Percentiles rank a stretch among this genome's conserved stretches.
These are phyloP conservation scores for Linhomoeus sp. DNA, from an alignment of 2,888 invertebrate genomes.

Conservation along the genomic window DNA sequence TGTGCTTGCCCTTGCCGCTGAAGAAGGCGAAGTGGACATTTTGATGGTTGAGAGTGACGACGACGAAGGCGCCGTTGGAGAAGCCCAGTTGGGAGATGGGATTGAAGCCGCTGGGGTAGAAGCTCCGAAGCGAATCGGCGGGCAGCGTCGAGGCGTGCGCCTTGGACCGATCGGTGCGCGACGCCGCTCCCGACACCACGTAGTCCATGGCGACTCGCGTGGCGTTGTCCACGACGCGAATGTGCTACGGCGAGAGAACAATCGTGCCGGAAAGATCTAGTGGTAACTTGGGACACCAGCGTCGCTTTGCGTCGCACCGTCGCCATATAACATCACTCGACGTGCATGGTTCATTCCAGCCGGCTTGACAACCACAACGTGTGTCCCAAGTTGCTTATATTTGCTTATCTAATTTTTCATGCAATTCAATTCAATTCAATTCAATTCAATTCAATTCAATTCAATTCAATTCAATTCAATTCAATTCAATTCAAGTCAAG, in stretches of 20 bases:
- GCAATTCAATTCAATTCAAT: constrained; percentile 18
- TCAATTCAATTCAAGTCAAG: no score
- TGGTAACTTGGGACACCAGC: no score
- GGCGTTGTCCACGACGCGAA: no score
- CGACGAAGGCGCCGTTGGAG: constrained; percentile 27
- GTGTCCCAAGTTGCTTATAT: no score
- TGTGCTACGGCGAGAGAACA: no score
- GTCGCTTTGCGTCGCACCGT: no score
- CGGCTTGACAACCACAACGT: no score
- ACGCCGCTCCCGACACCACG: constrained; percentile 32
- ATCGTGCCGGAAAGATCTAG: no score
- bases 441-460: not conserved
- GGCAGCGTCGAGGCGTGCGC: constrained; percentile 25
- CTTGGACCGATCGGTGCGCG: constrained; percentile 27
- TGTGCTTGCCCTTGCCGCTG: constrained; percentile 6
- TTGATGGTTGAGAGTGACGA: constrained; percentile 16
- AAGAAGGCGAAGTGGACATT: constrained; percentile 7
- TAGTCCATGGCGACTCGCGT: constrained; percentile 29
- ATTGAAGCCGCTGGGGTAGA: constrained; percentile 25
- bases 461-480: no score
- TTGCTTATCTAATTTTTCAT: constrained; percentile 10
- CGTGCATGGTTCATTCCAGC: no score
- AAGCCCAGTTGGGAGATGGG: constrained; percentile 18
- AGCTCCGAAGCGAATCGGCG: constrained; percentile 17
- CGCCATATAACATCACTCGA: no score